Conservation (phyloP, 92 coral and sea anemone genomes). For the Siderastrea siderea region DNA sequence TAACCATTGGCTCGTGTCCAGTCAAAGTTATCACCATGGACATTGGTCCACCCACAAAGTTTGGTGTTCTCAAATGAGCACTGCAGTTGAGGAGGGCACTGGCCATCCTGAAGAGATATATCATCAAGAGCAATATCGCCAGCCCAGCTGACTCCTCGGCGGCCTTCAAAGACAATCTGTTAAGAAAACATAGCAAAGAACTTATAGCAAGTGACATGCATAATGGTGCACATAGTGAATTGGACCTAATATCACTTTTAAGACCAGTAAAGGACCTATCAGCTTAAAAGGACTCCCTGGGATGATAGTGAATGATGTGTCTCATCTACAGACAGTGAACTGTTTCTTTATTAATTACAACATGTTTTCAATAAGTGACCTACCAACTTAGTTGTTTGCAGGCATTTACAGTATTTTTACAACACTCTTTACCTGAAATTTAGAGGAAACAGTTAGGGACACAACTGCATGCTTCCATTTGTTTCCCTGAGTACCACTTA, state of each 20-base stretch:
- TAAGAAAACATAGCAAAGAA: neutral
- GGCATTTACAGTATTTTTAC: no score
- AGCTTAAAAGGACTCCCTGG: no score
- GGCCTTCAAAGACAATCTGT: slow-evolving; percentile 94
- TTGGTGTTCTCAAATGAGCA: slow-evolving; percentile 88
- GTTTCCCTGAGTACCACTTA: slow-evolving; percentile 85
- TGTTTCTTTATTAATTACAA: no score
- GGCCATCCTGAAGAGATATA: slow-evolving; percentile 85
- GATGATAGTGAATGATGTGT: no score
- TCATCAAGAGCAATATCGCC: slow-evolving; percentile 97
- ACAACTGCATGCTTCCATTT: slow-evolving; percentile 91
- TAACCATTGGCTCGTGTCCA: slow-evolving; percentile 94
- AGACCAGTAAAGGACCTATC: no score
- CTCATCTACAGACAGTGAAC: no score
- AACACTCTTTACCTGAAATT: slow-evolving; percentile 76
- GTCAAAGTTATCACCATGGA: slow-evolving; percentile 95
- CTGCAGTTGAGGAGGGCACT: slow-evolving; percentile 84
- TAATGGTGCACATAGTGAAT: no score
- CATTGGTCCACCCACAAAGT: slow-evolving; percentile 92
- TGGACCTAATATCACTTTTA: no score
- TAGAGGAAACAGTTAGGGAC: slow-evolving; percentile 78
- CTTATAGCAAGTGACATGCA: neutral
- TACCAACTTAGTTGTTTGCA: no score
- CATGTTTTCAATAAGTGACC: no score
- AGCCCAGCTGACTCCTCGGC: slow-evolving; percentile 87